These are phyloP conservation scores for Drosophila tristis DNA, from an alignment of 1,140 invertebrate species.

Conservation along the genomic window DNA sequence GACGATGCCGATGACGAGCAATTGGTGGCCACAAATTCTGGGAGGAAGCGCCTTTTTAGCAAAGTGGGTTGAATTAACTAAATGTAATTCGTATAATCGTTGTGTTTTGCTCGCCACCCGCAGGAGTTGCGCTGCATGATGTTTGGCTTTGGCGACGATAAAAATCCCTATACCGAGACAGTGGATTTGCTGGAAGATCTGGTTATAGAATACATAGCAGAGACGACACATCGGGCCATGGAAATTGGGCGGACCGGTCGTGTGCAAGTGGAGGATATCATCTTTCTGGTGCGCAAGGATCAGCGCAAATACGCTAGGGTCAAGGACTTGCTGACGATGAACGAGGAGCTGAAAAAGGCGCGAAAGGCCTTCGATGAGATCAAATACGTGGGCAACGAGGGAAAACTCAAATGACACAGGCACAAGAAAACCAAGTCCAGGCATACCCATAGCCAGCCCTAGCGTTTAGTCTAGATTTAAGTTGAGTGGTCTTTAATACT, in stretches of 20 bases:
- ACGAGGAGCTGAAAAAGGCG: constrained; percentile 99
- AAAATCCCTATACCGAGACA: constrained; percentile 99
- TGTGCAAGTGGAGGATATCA: constrained; percentile 99
- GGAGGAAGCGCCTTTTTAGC: constrained; percentile 93
- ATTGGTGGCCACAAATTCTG: constrained; percentile 88
- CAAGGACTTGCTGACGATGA: constrained; percentile 98
- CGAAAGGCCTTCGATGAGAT: constrained; percentile 99
- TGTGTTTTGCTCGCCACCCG: background rate
- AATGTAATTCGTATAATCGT: background rate
- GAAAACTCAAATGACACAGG: constrained; percentile 80
- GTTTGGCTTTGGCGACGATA: constrained; percentile 99
- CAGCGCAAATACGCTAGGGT: constrained; percentile 98
- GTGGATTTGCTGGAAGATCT: constrained; percentile 99
- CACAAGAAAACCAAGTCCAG: constrained; percentile 34
- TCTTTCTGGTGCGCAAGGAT: constrained; percentile 99
- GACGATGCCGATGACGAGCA: constrained; percentile 88
- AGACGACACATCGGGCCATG: constrained; percentile 97
- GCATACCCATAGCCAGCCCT: constrained; percentile 6
- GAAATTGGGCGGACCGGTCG: constrained; percentile 97
- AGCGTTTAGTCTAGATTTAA: constrained; percentile 21
- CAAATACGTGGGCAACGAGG: constrained; percentile 91
- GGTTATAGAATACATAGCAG: constrained; percentile 98
- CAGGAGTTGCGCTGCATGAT: constrained; percentile 98
- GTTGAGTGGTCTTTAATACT: constrained; percentile 24
- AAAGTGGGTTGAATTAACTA: constrained; percentile 84